Percentiles rank a stretch among this genome's conserved stretches.
Evolutionary conservation across 2,113 vertebrate genomes (phyloP).

Genomic region (Candoia aspera): DNA sequence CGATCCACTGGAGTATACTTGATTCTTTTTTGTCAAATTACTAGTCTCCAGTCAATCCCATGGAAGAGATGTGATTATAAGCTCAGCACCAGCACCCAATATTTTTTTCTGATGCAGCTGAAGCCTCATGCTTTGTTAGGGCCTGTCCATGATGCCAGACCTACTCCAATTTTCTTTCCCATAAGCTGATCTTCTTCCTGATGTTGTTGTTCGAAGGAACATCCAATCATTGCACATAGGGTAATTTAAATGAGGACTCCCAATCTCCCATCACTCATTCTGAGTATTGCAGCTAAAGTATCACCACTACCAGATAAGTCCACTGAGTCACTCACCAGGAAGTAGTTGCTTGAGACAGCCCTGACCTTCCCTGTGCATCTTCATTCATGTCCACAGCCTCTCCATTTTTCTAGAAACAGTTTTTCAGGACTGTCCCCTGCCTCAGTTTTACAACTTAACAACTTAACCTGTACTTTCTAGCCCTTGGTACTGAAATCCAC

Average conservation of each 20-base stretch:
- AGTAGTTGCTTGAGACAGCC: not conserved
- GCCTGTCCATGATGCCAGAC: not conserved
- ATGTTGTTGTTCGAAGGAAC: not conserved
- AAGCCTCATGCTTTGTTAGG: not conserved
- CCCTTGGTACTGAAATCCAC: not conserved
- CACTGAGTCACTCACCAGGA: not conserved
- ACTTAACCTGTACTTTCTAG: not conserved
- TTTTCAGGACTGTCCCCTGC: not conserved
- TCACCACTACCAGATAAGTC: not conserved
- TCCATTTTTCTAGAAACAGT: not conserved
- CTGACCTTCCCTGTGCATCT: too few relatives aligned
- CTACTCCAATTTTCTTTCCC: not conserved
- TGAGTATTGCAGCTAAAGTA: not conserved
- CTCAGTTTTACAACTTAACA: not conserved
- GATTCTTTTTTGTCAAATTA: not conserved
- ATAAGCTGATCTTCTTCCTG: not conserved
- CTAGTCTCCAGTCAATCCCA: not conserved
- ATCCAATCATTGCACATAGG: not conserved
- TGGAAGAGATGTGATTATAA: not conserved
- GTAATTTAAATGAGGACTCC: not conserved
- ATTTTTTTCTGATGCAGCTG: not conserved
- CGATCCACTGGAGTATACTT: not conserved
- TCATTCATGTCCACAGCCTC: too few relatives aligned
- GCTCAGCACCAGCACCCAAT: not conserved
- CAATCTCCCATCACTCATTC: not conserved